Evolutionary conservation across 2,797 vertebrate species (phyloP).

Genomic region (Falco biarmicus): DNA sequence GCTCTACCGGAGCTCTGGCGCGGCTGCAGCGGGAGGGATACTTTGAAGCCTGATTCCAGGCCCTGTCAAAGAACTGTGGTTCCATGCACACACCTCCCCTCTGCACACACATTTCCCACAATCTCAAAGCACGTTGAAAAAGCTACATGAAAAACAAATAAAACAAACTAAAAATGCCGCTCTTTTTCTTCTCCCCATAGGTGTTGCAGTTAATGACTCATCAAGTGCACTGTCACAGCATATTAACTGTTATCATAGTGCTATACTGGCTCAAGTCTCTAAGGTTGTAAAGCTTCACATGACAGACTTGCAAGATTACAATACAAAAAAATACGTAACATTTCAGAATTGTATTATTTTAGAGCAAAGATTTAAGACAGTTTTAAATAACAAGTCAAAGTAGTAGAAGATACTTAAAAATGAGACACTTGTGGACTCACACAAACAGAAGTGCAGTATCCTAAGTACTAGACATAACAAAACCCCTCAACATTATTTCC

Average conservation of each 20-base stretch:
- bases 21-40: not conserved
- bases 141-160: not conserved
- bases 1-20: rapidly evolving
- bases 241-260: not conserved
- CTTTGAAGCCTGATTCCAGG: not conserved
- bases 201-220: not conserved
- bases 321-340: not conserved
- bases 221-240: not conserved
- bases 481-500: not conserved
- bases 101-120: not conserved
- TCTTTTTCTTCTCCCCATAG: not conserved
- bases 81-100: not conserved
- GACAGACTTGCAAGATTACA: not conserved
- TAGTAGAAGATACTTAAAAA: not conserved
- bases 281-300: not conserved
- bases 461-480: not conserved
- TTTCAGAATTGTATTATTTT: conserved; percentile 9
- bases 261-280: not conserved
- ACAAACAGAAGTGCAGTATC: not conserved
- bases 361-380: conserved; percentile 8
- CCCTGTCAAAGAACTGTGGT: not conserved
- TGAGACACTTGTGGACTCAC: not conserved
- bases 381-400: conserved; percentile 52
- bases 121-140: not conserved
- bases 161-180: not conserved